A percentile compares a stretch with the other conserved stretches of the same genome.
phyloP scores from a whole-genome alignment of 2,888 invertebrate genomes.

The Eristalis pertinax region DNA sequence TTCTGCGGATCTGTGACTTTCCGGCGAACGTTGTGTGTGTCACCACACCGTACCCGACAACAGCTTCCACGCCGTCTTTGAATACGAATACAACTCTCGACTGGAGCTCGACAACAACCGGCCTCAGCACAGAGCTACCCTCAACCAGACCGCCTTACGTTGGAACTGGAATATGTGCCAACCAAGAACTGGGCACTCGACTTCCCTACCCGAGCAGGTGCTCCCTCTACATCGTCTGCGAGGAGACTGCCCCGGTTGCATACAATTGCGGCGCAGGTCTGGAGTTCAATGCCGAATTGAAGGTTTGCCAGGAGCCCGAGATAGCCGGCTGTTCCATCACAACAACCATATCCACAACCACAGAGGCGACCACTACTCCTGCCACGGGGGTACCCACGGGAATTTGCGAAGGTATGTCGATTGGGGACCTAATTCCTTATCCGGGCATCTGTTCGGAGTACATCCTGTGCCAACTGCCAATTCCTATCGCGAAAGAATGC shows the following conservation, averaged over 20 bases:
- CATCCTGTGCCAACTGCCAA: conserved; percentile 74
- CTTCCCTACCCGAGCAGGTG: conserved; percentile 76
- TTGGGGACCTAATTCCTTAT: conserved; percentile 74
- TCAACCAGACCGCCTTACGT: conserved; percentile 42
- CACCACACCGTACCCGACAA: background rate
- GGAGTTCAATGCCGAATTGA: conserved; percentile 78
- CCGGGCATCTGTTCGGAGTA: conserved; percentile 76
- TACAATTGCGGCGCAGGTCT: conserved; percentile 83
- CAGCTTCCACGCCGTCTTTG: background rate
- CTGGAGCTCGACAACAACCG: conserved; percentile 54
- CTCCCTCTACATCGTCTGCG: conserved; percentile 75
- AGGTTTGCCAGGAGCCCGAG: conserved; percentile 74
- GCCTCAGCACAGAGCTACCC: background rate
- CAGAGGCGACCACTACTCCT: conserved; percentile 3
- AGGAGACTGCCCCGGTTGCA: conserved; percentile 78
- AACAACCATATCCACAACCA: conserved; percentile 44
- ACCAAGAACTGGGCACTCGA: conserved; percentile 66
- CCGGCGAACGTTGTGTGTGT: background rate
- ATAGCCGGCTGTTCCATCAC: conserved; percentile 78
- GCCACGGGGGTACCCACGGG: conserved; percentile 11
- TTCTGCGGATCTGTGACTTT: background rate
- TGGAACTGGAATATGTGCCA: conserved; percentile 66
- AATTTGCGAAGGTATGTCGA: conserved; percentile 67
- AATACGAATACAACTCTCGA: conserved; percentile 45
- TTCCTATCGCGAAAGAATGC: conserved; percentile 82